phyloP scores from a whole-genome alignment of 1,140 invertebrate genomes.

The Chrysomallon squamiferum region DNA sequence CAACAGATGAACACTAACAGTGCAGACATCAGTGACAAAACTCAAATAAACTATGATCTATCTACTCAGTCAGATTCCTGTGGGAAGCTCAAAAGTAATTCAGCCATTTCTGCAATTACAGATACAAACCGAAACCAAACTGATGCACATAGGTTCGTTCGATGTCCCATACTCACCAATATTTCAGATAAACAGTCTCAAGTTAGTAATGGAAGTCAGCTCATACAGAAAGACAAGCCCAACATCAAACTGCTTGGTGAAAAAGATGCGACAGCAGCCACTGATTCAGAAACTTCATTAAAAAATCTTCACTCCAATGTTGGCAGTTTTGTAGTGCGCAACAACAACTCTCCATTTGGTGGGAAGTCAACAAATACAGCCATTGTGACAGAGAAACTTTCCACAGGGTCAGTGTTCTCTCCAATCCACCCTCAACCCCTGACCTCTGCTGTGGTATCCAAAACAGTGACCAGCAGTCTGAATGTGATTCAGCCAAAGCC shows the following conservation, averaged over 20 bases:
- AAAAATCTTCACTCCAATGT: neutral
- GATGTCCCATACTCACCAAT: too few relatives aligned
- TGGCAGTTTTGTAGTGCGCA: neutral
- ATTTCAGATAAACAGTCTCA: too few relatives aligned
- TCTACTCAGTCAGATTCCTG: neutral
- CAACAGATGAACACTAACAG: too few relatives aligned
- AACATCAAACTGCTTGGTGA: too few relatives aligned
- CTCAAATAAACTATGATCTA: neutral
- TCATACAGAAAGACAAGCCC: too few relatives aligned
- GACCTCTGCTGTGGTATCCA: constrained; percentile 22
- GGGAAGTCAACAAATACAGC: constrained; percentile 4
- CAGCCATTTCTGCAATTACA: neutral
- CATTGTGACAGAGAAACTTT: constrained; percentile 28
- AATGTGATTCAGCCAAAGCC: constrained; percentile 22
- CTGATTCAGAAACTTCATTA: too few relatives aligned
- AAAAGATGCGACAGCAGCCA: too few relatives aligned
- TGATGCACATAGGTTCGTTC: too few relatives aligned
- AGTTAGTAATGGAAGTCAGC: too few relatives aligned
- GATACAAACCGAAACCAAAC: neutral
- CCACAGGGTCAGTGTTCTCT: constrained; percentile 44
- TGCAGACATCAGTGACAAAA: too few relatives aligned
- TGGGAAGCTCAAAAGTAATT: neutral
- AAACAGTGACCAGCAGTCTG: neutral
- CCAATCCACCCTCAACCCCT: constrained; percentile 57
- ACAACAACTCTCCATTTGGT: neutral